Evolutionary conservation across 2,888 invertebrate species (phyloP), one percentile per base, ranked within the genome.

Genomic region (Norana najaformis): DNA sequence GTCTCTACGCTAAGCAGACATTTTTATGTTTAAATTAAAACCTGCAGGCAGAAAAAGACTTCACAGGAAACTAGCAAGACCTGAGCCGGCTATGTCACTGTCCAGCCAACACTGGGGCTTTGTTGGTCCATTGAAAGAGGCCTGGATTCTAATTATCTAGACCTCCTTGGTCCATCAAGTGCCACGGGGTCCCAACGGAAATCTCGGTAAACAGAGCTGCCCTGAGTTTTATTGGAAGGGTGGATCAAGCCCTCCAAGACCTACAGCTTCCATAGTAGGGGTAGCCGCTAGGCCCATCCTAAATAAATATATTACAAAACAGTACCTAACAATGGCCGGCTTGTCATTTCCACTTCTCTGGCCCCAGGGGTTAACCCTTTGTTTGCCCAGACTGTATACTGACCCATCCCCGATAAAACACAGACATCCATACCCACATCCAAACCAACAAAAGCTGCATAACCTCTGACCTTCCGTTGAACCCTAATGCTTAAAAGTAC

Each of bases 171-270:
- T n/a, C n/a, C n/a, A n/a, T n/a, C n/a, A n/a, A n/a, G n/a, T n/a
- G n/a, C n/a, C n/a, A n/a, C n/a, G 30, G n/a, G 69, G 69, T 69
- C n/a, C 69, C 69, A 69, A 69, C 69, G 69, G 69, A 69, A 69
- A 69, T 69, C 69, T 69, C 30, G 4, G n/a, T n/a, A 69, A 69
- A 69, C 69, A 69, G 30, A 69, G 69, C 69, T 69, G n/a, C 69
- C 69, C 69, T n/a, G 1, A 69, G 30, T 69, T 69, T 69, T 69
- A 69, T n/a, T 69, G 69, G 69, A 69, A 69, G 69, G n/a, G 8
- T 69, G 69, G 69, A 69, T 69, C 69, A 69, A 69, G 69, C 69
- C 69, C 69, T n/a, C 18, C 5, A 1, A 69, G 2, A 6, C 14
- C 69, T 16, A n/a, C n/a, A n/a, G n/a, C 11, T 69, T 69, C 69